Percentiles rank a stretch among this genome's conserved stretches.
Evolutionary conservation across 1,140 invertebrate genomes (phyloP).

Genomic region (Cylas formicarius): DNA sequence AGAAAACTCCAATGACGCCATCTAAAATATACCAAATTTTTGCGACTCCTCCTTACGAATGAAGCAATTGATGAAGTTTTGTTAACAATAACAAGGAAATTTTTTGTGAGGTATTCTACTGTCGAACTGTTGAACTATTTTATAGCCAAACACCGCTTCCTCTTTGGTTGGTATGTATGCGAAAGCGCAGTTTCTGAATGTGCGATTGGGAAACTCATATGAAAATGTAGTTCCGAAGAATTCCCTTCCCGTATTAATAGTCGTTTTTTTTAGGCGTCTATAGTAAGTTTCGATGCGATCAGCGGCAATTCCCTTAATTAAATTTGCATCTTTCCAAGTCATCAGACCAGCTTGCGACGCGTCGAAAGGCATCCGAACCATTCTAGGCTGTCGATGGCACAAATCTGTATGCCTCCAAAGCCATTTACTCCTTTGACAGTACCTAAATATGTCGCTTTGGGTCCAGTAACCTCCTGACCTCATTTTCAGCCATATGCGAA

Average conservation of each 20-base stretch:
- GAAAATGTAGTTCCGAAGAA: slow-evolving; percentile 31
- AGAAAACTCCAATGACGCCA: too few species aligned
- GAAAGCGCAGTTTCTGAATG: slow-evolving; percentile 35
- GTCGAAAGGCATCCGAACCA: slow-evolving; percentile 13
- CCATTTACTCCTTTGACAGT: slow-evolving; percentile 5
- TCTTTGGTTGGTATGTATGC: slow-evolving; percentile 35
- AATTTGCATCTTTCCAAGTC: slow-evolving; percentile 18
- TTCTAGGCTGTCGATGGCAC: slow-evolving; percentile 13
- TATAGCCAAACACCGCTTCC: slow-evolving; percentile 19
- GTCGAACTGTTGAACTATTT: slow-evolving; percentile 12
- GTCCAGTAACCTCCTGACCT: slow-evolving; percentile 29
- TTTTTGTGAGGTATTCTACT: slow-evolving; percentile 5
- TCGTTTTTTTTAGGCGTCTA: slow-evolving; percentile 22
- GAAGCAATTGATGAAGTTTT: too few species aligned
- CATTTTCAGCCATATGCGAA: slow-evolving; percentile 34
- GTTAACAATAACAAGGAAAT: slow-evolving; percentile 14
- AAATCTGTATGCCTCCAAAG: slow-evolving; percentile 13
- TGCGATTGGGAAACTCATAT: slow-evolving; percentile 31
- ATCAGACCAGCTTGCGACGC: slow-evolving; percentile 7
- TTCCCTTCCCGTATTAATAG: slow-evolving; percentile 29
- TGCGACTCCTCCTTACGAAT: too few species aligned
- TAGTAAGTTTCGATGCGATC: slow-evolving; percentile 8
- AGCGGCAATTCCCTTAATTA: slow-evolving; percentile 9
- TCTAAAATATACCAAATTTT: too few species aligned
- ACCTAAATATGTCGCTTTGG: slow-evolving; percentile 25